A percentile compares a stretch with the other conserved stretches of the same genome.
Evolutionary conservation across 2,888 invertebrate species (phyloP).

Genomic region (Drosophila anomalata): DNA sequence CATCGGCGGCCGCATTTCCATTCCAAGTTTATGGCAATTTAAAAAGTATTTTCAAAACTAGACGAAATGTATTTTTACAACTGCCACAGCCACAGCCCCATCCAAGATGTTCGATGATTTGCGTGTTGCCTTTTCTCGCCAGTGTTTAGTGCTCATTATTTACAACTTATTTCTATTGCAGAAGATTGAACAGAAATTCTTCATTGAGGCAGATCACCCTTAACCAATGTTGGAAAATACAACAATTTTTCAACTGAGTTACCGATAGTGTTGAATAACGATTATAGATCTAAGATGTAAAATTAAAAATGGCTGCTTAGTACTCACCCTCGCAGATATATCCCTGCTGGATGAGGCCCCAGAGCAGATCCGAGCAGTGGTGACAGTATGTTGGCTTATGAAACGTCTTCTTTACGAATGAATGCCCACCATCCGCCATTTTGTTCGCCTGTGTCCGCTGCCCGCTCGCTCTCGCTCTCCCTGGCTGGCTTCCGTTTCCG

Average conservation of each 20-base stretch:
- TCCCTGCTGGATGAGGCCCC: slow-evolving; percentile 99
- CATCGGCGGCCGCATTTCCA: slow-evolving; percentile 21
- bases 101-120: slow-evolving; percentile 34
- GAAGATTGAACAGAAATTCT: neutral
- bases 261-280: too few relatives aligned
- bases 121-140: slow-evolving; percentile 32
- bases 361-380: slow-evolving; percentile 99
- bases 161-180: slow-evolving; percentile 32
- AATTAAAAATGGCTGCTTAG: neutral
- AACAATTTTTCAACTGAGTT: too few relatives aligned
- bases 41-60: slow-evolving; percentile 55
- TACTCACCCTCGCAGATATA: slow-evolving; percentile 98
- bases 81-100: slow-evolving; percentile 27
- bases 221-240: too few relatives aligned
- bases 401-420: slow-evolving; percentile 99
- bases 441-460: slow-evolving; percentile 76
- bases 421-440: slow-evolving; percentile 92
- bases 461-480: slow-evolving; percentile 46
- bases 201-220: too few relatives aligned
- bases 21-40: slow-evolving; percentile 62
- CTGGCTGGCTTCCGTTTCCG: slow-evolving; percentile 29
- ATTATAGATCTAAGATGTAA: too few relatives aligned
- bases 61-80: slow-evolving; percentile 64
- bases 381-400: slow-evolving; percentile 99
- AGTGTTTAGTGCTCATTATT: slow-evolving; percentile 38